Evolutionary conservation across 2,113 vertebrate genomes (phyloP).

Genomic region (Ophiodon elongatus): DNA sequence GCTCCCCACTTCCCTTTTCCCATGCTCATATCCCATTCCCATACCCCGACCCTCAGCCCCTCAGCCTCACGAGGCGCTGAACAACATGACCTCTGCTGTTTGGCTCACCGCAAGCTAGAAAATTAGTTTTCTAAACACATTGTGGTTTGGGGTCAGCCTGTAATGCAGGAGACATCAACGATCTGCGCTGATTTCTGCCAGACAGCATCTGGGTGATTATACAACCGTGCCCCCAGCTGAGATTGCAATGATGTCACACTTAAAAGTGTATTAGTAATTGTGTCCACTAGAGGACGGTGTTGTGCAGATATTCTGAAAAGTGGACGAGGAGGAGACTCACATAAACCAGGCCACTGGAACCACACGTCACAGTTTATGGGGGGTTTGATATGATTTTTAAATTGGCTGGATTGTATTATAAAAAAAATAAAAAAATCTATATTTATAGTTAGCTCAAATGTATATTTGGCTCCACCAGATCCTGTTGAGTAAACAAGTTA

Average conservation of each 20-base stretch:
- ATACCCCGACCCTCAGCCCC: conserved; percentile 16
- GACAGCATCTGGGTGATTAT: conserved; percentile 22
- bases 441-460: neutral
- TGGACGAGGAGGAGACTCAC: neutral
- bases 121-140: conserved; percentile 14
- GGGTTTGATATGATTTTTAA: neutral
- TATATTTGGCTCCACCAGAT: neutral
- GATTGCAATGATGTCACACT: conserved; percentile 34
- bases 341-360: neutral
- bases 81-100: conserved; percentile 39
- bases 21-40: conserved; percentile 60
- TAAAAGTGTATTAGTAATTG: neutral
- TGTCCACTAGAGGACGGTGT: conserved; percentile 50
- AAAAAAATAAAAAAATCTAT: neutral
- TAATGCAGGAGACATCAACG: neutral
- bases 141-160: neutral
- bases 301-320: neutral
- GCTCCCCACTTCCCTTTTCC: conserved; percentile 68
- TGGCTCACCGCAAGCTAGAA: conserved; percentile 6
- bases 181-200: neutral
- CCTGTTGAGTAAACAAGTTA: neutral
- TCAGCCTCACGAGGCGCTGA: conserved; percentile 5
- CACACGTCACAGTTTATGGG: neutral
- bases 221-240: conserved; percentile 22
- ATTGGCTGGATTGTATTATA: neutral